Evolutionary conservation across 2,888 invertebrate species (phyloP), one percentile per base, ranked within the genome.

Genomic region (Polia nebulosa): DNA sequence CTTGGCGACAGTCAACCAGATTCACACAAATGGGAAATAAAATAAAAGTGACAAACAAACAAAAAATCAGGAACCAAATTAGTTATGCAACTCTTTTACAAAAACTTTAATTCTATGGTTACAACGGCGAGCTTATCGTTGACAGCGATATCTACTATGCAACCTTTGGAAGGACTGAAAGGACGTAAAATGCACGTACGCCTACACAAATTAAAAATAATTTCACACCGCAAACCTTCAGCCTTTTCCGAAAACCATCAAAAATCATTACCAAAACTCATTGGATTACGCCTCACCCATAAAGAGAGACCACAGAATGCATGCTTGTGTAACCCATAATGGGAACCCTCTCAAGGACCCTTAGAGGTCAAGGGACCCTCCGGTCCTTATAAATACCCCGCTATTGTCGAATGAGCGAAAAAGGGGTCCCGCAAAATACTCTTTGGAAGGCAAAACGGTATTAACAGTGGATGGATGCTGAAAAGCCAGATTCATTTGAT

Each of bases 321-420:
- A 52, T 57, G 56, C 25, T 66, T 57, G 17, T 78, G 70, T 62
- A 51, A 64, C 29, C 51, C 34, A 56, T 45, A 75, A 75, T 79
- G 56, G 41, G 22, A 32, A 44, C 25, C 65, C 34, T 62, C 63
- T 63, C 25, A 17, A 81, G 66, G 20, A 32, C 51, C 36, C 45
- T 67, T 15, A 22, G 53, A 58, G 66, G 63, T 76, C 72, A 72
- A 53, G n/a, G 47, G 72, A 47, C 66, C 74, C 70, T 70, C 15
- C 39, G 39, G 39, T 41, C 39, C 39, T 52, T 59, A 64, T 47
- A 72, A 57, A 77, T 75, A 60, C 65, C 32, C 47, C 25, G 36
- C 47, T 56, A 78, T 78, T 78, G 79, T 76, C 22, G 44, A 73
- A 72, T 47, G 66, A 65, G 34, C 27, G 47, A 27, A 65, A 70